Conservation (phyloP, 2,797 vertebrate species). For the Lindbergichthys nudifrons region DNA sequence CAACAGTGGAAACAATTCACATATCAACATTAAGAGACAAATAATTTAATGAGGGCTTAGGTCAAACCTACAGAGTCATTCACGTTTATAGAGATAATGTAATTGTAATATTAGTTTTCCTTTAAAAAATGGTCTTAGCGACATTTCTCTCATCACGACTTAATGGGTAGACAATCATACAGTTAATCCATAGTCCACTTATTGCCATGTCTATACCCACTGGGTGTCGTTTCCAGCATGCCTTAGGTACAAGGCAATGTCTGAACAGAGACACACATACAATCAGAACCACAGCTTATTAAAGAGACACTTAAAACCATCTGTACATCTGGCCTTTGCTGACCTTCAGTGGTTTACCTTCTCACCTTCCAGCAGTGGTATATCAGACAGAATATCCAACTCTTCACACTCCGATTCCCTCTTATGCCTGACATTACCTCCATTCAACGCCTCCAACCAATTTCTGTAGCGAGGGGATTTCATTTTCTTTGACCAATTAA, state of each 20-base stretch:
- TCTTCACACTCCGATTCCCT: too few species aligned
- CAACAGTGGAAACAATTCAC: not conserved
- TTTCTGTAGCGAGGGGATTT: too few species aligned
- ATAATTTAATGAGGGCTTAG: not conserved
- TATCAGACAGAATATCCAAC: too few species aligned
- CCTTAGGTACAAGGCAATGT: not conserved
- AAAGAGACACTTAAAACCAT: not conserved
- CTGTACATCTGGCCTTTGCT: not conserved
- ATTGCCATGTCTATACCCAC: not conserved
- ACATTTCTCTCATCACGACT: not conserved
- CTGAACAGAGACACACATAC: not conserved
- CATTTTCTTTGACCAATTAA: too few species aligned
- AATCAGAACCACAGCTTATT: slow-evolving; percentile 1
- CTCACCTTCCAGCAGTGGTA: not conserved
- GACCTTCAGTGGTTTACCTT: not conserved
- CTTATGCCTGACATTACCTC: too few species aligned
- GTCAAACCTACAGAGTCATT: not conserved
- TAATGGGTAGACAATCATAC: not conserved
- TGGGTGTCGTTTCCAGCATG: slow-evolving; percentile 2
- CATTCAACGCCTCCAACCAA: too few species aligned
- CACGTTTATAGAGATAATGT: not conserved
- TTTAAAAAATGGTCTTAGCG: not conserved
- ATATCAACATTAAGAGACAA: not conserved
- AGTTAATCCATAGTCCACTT: not conserved
- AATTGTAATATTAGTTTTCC: not conserved